Percentiles rank a stretch among this genome's conserved stretches.
These are phyloP conservation scores for Muscicapa striata DNA, from an alignment of 2,797 vertebrate genomes.

Conservation along the genomic window DNA sequence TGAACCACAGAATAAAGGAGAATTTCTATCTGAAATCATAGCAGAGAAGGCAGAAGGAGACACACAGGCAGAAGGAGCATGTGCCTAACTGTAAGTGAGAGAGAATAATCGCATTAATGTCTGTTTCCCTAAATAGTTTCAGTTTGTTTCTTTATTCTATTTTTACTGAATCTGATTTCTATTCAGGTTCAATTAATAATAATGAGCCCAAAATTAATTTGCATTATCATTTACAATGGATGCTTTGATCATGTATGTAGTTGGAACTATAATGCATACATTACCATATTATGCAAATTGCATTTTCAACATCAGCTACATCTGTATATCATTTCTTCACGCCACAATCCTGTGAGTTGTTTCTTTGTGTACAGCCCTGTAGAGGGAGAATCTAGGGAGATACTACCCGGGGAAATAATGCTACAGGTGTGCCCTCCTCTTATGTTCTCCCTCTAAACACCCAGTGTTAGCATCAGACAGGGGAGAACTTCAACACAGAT, in stretches of 20 bases:
- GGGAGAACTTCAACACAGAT: not conserved
- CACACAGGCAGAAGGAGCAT: not conserved
- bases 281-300: conserved; percentile 65
- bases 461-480: fast-evolving
- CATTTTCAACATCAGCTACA: conserved; percentile 9
- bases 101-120: conserved; percentile 42
- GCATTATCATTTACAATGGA: conserved; percentile 46
- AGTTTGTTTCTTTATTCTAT: conserved; percentile 63
- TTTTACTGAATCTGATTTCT: conserved; percentile 60
- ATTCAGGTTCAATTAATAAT: conserved; percentile 65
- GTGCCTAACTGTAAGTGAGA: not conserved
- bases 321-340: conserved; percentile 23
- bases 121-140: conserved; percentile 55
- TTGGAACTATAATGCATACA: conserved; percentile 30
- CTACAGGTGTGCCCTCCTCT: not conserved
- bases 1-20: not conserved
- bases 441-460: not conserved
- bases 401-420: not conserved
- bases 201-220: conserved; percentile 65
- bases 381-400: not conserved
- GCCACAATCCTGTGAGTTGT: not conserved
- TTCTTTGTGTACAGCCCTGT: not conserved
- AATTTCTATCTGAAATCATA: not conserved
- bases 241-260: conserved; percentile 71
- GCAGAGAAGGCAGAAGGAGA: not conserved